Evolutionary conservation across 2,113 vertebrate species (phyloP), one percentile per base, ranked within the genome.

Genomic region (Calyptomena viridis): DNA sequence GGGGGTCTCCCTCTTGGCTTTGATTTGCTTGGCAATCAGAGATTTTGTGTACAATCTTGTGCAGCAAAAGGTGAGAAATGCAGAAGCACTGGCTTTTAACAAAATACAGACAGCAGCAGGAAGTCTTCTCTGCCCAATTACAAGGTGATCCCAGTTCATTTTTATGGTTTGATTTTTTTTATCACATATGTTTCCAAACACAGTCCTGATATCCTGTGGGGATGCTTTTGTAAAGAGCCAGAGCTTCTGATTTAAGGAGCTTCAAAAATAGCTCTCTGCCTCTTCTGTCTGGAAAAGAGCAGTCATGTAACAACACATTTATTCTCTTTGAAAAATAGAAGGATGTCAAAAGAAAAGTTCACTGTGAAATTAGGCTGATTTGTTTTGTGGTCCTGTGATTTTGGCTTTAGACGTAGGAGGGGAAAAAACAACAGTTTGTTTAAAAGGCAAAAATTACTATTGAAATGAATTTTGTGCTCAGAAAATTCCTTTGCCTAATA

Each of bases 141-240:
- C 97, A 97, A 98, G 98, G 97, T 98, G 98, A 98, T 97, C 97
- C 94, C 86, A 76, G 97, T 98, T 98, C 98, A 98, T 98, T 98
- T 97, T 98, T 97, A 98, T 56, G 89, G 97, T 98, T 98, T 98
- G 97, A 97, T 98, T 97, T 97, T 91, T 97, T 98, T 97, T 97
- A 98, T 98, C 98, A 98, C 97, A 97, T 97, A 98, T 98, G 97
- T 98, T 98, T 98, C 97, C 96, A 97, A 98, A 98, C 97, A 98
- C 96, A 96, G 91, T 95, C 95, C 96, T 97, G 96, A 97, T 97
- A 91, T 97, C 98, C 98, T 98, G 98, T 97, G 98, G 98, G 98
- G 98, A 98, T 97, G 96, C 97, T 98, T 98, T 98, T 98, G 97
- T 98, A 98, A 97, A 98, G 97, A 97, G 96, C 97, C 97, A 96